Percentiles rank a stretch among this genome's conserved stretches.
Conservation (phyloP, 2,797 vertebrate species). For the Cuniculus paca region DNA sequence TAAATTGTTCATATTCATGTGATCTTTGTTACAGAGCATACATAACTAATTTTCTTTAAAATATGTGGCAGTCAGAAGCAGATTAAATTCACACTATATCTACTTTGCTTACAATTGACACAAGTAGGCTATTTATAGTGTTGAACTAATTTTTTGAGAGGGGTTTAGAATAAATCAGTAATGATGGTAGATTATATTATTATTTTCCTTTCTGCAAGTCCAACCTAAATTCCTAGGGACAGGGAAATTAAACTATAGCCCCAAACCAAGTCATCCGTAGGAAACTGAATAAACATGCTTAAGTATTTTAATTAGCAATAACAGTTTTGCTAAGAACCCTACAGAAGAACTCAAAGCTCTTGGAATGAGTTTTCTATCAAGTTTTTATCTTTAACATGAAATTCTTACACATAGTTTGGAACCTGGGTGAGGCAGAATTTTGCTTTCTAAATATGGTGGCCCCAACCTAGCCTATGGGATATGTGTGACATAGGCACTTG, state of each 20-base stretch:
- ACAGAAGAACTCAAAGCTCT: not conserved
- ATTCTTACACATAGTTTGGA: not conserved
- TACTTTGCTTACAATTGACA: not conserved
- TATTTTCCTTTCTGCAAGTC: not conserved
- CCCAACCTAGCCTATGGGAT: not conserved
- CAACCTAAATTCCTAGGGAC: not conserved
- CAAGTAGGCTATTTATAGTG: not conserved
- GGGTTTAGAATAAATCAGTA: conserved; percentile 23
- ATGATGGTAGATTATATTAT: conserved; percentile 7
- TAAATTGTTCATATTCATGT: not conserved
- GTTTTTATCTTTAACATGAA: conserved; percentile 32
- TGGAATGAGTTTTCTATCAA: conserved; percentile 54
- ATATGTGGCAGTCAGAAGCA: not conserved
- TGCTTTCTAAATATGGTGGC: not conserved
- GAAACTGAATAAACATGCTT: not conserved
- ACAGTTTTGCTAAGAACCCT: not conserved
- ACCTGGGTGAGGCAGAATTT: not conserved
- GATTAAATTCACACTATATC: not conserved
- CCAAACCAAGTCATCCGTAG: not conserved
- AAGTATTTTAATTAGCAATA: not conserved
- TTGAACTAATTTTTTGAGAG: conserved; percentile 24
- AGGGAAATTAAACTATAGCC: not conserved
- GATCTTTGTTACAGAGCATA: not conserved
- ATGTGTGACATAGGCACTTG: not conserved
- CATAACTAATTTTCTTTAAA: conserved; percentile 14